Conservation (phyloP, 2,797 vertebrate species). For the Spea hammondii region DNA sequence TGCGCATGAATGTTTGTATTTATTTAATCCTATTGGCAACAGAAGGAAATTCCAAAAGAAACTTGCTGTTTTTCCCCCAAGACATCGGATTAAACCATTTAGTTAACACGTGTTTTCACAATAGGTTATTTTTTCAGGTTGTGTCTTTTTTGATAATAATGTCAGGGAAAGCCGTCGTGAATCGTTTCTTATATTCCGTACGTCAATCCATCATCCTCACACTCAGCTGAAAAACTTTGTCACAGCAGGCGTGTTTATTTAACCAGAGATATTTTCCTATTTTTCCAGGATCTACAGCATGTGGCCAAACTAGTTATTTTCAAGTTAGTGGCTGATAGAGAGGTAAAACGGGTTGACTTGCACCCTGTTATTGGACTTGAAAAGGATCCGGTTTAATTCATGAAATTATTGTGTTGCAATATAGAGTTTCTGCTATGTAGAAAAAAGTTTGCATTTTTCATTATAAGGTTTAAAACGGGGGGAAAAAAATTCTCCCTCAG, state of each 20-base stretch:
- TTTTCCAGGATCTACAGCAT: background rate
- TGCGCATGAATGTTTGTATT: background rate
- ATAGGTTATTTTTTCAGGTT: background rate
- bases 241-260: constrained; percentile 13
- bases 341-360: no score
- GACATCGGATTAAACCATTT: background rate
- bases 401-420: no score
- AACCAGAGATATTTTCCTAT: background rate
- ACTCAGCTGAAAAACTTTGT: constrained; percentile 5
- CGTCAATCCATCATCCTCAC: background rate
- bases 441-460: no score
- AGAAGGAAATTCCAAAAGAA: background rate
- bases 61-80: background rate
- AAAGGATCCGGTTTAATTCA: no score
- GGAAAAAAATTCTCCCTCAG: no score
- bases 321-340: no score
- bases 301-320: background rate
- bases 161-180: background rate
- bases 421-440: no score
- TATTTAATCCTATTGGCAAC: background rate
- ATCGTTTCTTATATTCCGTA: background rate
- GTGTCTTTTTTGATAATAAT: no score
- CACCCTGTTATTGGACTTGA: no score
- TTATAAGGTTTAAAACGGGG: no score
- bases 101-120: background rate